phyloP scores from a whole-genome alignment of 1,140 invertebrate genomes.

The Drosophila teissieri region DNA sequence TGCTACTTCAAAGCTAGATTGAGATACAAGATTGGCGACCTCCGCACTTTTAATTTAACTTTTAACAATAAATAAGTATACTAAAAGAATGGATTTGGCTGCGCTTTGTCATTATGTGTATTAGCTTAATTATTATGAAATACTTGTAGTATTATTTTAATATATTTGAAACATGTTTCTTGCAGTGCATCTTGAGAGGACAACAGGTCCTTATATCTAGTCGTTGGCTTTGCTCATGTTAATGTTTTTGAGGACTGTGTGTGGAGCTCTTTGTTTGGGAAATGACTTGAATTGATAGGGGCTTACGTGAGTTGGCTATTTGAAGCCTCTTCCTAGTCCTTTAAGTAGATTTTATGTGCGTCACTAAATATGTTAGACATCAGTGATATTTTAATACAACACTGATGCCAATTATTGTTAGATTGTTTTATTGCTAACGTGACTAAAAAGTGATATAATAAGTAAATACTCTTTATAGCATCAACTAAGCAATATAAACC shows the following conservation, averaged over 20 bases:
- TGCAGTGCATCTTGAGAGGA: constrained; percentile 5
- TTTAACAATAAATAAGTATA: too few relatives aligned
- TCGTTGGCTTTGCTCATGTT: constrained; percentile 28
- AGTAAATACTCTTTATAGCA: too few relatives aligned
- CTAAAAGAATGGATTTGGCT: too few relatives aligned
- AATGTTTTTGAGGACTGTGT: constrained; percentile 22
- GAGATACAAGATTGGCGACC: too few relatives aligned
- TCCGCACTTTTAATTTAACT: too few relatives aligned
- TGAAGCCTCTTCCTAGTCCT: constrained; percentile 5
- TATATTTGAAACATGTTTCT: neutral
- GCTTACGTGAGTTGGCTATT: constrained; percentile 33
- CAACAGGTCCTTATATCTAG: constrained; percentile 35
- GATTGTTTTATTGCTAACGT: neutral
- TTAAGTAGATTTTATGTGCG: neutral
- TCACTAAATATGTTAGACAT: neutral
- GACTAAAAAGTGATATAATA: neutral
- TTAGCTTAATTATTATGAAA: too few relatives aligned
- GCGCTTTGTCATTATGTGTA: too few relatives aligned
- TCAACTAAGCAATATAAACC: too few relatives aligned
- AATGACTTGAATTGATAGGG: constrained; percentile 39
- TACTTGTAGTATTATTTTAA: too few relatives aligned
- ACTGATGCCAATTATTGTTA: too few relatives aligned
- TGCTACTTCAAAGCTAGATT: too few relatives aligned
- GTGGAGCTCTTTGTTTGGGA: constrained; percentile 34
- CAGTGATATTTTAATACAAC: neutral